These are phyloP conservation scores for Cremastobaeus sp. DNA, from an alignment of 2,888 invertebrate species.

Conservation along the genomic window DNA sequence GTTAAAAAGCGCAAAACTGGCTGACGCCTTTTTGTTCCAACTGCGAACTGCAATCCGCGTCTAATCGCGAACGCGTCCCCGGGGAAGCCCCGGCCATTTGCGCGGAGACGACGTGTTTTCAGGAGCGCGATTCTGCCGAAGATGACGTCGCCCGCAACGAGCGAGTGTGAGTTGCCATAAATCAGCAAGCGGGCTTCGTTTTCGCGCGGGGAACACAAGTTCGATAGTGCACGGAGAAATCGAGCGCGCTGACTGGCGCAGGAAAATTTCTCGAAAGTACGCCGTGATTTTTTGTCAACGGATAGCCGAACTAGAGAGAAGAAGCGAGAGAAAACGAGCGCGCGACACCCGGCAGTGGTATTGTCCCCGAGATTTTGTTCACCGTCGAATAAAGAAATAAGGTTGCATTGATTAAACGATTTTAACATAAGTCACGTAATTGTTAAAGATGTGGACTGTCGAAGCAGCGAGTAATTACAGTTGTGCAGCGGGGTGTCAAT, in stretches of 20 bases:
- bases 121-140: conserved; percentile 40
- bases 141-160: conserved; percentile 39
- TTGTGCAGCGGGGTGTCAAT: conserved; percentile 36
- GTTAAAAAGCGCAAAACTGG: conserved; percentile 39
- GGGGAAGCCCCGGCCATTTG: conserved; percentile 42
- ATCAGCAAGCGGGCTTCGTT: conserved; percentile 51
- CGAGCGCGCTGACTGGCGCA: conserved; percentile 43
- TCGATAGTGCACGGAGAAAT: conserved; percentile 53
- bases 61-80: conserved; percentile 55
- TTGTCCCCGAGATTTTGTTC: conserved; percentile 8
- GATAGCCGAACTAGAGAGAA: conserved; percentile 7
- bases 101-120: conserved; percentile 41
- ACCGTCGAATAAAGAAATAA: conserved; percentile 39
- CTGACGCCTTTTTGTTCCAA: conserved; percentile 43
- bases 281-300: conserved; percentile 35
- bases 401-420: conserved; percentile 23
- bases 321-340: not conserved
- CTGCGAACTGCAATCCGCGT: conserved; percentile 56
- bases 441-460: conserved; percentile 49
- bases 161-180: conserved; percentile 56
- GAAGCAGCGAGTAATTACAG: conserved; percentile 20
- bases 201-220: conserved; percentile 56
- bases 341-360: conserved; percentile 10
- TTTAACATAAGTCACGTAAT: conserved; percentile 51
- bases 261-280: conserved; percentile 57